phyloP scores from a whole-genome alignment of 2,797 vertebrate species.

The Liasis olivaceus region DNA sequence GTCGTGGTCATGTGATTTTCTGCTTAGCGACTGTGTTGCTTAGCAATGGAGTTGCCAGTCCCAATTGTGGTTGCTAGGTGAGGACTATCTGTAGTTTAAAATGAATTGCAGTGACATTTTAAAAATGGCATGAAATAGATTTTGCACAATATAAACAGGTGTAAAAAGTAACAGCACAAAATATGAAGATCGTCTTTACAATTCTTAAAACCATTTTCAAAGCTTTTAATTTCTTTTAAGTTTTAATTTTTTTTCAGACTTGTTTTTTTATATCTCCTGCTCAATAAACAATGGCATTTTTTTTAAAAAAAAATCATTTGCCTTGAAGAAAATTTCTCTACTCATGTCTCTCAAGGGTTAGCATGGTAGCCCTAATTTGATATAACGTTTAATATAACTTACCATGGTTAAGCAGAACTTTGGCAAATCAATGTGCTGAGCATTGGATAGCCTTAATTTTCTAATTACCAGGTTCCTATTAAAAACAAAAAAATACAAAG shows the following conservation, averaged over 20 bases:
- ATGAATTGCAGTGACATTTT: too few species aligned
- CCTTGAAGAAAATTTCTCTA: neutral
- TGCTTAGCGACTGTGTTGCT: too few species aligned
- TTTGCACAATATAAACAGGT: neutral
- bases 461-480: slow-evolving; percentile 41
- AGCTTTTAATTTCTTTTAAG: neutral
- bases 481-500: slow-evolving; percentile 34
- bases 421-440: slow-evolving; percentile 44
- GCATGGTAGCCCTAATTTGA: neutral
- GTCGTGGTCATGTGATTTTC: too few species aligned
- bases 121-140: neutral
- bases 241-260: neutral
- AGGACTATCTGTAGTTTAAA: too few species aligned
- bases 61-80: too few species aligned
- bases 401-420: slow-evolving; percentile 44
- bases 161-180: neutral
- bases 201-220: neutral
- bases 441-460: slow-evolving; percentile 52
- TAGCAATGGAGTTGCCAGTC: too few species aligned
- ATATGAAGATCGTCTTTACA: neutral
- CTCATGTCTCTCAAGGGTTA: neutral
- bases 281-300: neutral
- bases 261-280: fast-evolving
- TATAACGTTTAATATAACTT: slow-evolving; percentile 30
- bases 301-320: neutral